phyloP scores from a whole-genome alignment of 1,140 invertebrate species.

The Mycetomoellerius zeteki region DNA sequence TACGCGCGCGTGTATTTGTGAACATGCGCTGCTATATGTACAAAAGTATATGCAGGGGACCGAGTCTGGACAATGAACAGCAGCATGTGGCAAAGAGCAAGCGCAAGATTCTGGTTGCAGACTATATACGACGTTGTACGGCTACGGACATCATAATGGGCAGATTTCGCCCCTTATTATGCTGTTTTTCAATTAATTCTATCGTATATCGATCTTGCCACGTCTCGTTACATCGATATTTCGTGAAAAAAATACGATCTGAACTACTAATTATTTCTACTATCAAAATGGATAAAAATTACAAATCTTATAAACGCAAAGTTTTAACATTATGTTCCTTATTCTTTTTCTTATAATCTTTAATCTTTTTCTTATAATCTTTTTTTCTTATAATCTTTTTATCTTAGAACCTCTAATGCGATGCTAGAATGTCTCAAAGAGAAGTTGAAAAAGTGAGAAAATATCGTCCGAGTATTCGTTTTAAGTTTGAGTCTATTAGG shows the following conservation, averaged over 20 bases:
- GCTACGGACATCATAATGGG: constrained; percentile 47
- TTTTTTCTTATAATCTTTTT: neutral
- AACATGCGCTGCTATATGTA: neutral
- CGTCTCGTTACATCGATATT: neutral
- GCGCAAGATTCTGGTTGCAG: constrained; percentile 59
- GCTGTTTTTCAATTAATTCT: neutral
- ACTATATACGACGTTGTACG: constrained; percentile 74
- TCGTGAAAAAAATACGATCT: neutral
- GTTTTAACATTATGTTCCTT: neutral
- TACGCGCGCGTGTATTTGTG: neutral
- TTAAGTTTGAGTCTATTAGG: no score
- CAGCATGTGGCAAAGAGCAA: constrained; percentile 62
- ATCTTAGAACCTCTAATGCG: no score
- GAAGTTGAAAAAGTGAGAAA: no score
- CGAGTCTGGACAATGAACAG: constrained; percentile 54
- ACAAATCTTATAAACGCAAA: neutral
- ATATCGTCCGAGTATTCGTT: no score
- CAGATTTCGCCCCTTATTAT: neutral
- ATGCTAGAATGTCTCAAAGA: no score
- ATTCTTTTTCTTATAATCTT: neutral
- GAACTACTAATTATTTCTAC: neutral
- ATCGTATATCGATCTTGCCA: neutral
- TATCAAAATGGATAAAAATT: neutral
- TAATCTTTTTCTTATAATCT: neutral
- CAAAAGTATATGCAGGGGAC: neutral